Evolutionary conservation across 2,113 vertebrate species (phyloP).

Genomic region (Dipodomys stephensi): DNA sequence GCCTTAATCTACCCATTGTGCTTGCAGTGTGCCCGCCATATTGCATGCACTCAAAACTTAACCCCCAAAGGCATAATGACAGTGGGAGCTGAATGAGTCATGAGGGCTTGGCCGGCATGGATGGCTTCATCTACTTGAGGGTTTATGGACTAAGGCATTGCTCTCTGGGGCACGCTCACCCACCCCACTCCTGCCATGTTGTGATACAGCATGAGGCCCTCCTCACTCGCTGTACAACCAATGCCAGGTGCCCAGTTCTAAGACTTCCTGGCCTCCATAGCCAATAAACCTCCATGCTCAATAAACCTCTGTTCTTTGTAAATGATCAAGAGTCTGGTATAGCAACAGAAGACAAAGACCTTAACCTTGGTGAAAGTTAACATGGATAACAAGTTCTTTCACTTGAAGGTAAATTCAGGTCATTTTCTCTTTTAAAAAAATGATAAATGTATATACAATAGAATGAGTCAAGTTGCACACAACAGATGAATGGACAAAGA

Average conservation of each 20-base stretch:
- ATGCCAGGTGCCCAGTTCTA: neutral
- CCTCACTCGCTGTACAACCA: neutral
- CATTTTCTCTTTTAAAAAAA: neutral
- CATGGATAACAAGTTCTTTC: neutral
- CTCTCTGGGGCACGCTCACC: neutral
- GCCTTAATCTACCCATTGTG: neutral
- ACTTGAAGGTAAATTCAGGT: neutral
- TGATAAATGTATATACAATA: neutral
- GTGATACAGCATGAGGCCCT: neutral
- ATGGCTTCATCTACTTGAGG: neutral
- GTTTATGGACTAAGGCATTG: neutral
- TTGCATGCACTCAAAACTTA: neutral
- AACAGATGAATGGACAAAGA: no score
- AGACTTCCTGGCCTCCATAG: neutral
- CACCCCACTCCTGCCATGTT: neutral
- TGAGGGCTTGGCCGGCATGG: no score
- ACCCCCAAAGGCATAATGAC: neutral
- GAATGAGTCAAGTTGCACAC: no score
- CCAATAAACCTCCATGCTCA: neutral
- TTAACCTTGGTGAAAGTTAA: conserved; percentile 43
- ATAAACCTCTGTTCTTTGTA: neutral
- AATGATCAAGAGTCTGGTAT: neutral
- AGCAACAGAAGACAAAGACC: neutral
- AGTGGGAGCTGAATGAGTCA: neutral
- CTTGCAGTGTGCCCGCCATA: neutral